A percentile compares a stretch with the other conserved stretches of the same genome.
phyloP scores from a whole-genome alignment of 2,113 vertebrate species.

The Pristiophorus japonicus region DNA sequence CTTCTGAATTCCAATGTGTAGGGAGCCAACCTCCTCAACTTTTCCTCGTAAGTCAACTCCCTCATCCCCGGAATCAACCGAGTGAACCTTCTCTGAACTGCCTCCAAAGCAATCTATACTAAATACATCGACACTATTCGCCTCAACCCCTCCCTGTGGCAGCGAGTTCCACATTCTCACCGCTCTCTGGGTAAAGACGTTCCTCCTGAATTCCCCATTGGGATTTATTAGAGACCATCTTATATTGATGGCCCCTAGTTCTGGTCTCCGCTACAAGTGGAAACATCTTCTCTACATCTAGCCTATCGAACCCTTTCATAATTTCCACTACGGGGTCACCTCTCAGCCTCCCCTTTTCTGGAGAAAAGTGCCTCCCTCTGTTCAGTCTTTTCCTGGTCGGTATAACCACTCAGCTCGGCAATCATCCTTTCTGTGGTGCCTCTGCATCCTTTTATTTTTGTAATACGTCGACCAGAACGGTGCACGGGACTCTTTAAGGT shows the following conservation, averaged over 20 bases:
- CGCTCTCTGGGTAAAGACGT: neutral
- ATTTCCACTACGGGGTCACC: neutral
- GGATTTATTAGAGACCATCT: neutral
- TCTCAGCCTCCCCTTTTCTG: neutral
- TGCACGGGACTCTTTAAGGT: neutral
- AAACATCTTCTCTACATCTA: neutral
- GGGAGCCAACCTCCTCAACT: no score
- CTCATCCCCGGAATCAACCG: no score
- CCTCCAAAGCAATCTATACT: no score
- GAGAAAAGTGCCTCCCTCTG: neutral
- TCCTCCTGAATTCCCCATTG: neutral
- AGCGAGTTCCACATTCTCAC: neutral
- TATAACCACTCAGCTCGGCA: no score
- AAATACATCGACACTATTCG: neutral
- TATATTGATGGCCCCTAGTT: neutral
- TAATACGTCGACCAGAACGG: neutral
- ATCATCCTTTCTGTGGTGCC: neutral
- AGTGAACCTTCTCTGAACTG: no score
- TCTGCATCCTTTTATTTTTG: neutral
- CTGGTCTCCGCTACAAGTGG: neutral
- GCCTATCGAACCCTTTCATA: neutral
- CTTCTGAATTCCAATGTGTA: no score
- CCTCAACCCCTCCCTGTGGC: neutral
- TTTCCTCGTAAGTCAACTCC: no score
- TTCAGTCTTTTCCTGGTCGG: neutral